Conservation (phyloP, 2,797 vertebrate genomes). For the Acanthurus lineatus region DNA sequence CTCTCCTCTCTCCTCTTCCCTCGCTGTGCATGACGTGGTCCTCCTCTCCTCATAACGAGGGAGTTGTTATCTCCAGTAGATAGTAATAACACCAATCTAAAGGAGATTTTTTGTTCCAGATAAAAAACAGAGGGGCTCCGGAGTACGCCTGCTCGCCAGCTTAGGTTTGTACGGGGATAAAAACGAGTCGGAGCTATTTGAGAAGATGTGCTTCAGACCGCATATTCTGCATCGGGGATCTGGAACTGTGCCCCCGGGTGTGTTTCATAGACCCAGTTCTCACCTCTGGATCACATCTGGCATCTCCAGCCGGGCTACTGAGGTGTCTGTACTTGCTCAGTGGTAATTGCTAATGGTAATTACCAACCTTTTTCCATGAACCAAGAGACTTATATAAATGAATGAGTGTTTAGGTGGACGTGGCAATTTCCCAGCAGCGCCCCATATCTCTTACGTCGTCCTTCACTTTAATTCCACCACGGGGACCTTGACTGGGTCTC, state of each 20-base stretch:
- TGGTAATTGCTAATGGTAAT: slow-evolving; percentile 81
- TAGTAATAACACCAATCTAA: slow-evolving; percentile 69
- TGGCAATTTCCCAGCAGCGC: slow-evolving; percentile 62
- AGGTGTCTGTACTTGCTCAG: slow-evolving; percentile 79
- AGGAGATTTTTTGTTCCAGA: slow-evolving; percentile 44
- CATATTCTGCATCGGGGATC: slow-evolving; percentile 45
- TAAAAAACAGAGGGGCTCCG: slow-evolving; percentile 24
- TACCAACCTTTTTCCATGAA: slow-evolving; percentile 72
- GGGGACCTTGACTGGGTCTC: slow-evolving; percentile 66
- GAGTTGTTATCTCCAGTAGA: slow-evolving; percentile 66
- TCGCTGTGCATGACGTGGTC: slow-evolving; percentile 32
- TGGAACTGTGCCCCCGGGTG: slow-evolving; percentile 57
- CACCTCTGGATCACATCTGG: slow-evolving; percentile 76
- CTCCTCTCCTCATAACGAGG: slow-evolving; percentile 48
- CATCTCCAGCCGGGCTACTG: slow-evolving; percentile 39
- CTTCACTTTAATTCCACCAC: slow-evolving; percentile 72
- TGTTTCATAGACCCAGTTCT: slow-evolving; percentile 52
- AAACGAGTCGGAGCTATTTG: slow-evolving; percentile 44
- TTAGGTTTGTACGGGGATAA: not conserved
- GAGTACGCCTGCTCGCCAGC: slow-evolving; percentile 16
- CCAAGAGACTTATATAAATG: slow-evolving; percentile 81
- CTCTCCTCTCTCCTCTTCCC: slow-evolving; percentile 32
- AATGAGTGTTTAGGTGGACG: slow-evolving; percentile 66
- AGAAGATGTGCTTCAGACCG: slow-evolving; percentile 49
- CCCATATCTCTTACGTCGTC: slow-evolving; percentile 53